Base-by-base conservation (phyloP, 64 coral and sea anemone genomes). In the Acropora tenuis region DNA sequence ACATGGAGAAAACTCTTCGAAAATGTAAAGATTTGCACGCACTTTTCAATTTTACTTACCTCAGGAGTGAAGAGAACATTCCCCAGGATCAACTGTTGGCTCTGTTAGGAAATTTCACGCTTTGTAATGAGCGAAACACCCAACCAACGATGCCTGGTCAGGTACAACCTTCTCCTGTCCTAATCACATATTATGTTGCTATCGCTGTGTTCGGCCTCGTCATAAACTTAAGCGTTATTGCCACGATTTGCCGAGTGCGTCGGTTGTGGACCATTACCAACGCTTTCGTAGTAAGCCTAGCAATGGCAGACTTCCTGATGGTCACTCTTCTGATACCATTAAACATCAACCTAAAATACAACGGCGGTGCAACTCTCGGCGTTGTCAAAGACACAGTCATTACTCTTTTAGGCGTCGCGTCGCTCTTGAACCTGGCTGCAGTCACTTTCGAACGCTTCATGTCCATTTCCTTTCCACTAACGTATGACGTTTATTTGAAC, bases 401-500 rank as follows among this genome's bases (percentile, higher is more conserved):
- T 30, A 88, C 95, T 1, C 75, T 97, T 0, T 63, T 97, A 12
- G 95, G 95, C 5, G 87, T 86, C 4, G 84, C 95, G 5, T 97
- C 95, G 17, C 84, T 97, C 11, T 77, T 97, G 15, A 97, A 91
- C 65, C 90, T 97, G 4, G 90, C 92, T 47, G 95, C 92, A 1
- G 95, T 97, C n/a, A 97, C 95, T 6, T 50, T 97, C 20, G 95
- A 97, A 11, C 92, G 95, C 30, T 94, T 91, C 67, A 79, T 94
- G 2, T 93, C 95, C 0, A 97, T 97, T 74, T 59, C 84, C 0
- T 86, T 74, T n/a, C 82, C 95, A 10, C n/a, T 97, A 5, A 94
- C 84, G 1, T 97, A 94, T 8, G 92, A 91, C 46, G 73, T 72
- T 17, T 86, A 82, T 17, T 43, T 97, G 40, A 94, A 49, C 7